Evolutionary conservation across 2,888 invertebrate genomes (phyloP), one percentile per base, ranked within the genome.

Genomic region (Nomada goodeniana): DNA sequence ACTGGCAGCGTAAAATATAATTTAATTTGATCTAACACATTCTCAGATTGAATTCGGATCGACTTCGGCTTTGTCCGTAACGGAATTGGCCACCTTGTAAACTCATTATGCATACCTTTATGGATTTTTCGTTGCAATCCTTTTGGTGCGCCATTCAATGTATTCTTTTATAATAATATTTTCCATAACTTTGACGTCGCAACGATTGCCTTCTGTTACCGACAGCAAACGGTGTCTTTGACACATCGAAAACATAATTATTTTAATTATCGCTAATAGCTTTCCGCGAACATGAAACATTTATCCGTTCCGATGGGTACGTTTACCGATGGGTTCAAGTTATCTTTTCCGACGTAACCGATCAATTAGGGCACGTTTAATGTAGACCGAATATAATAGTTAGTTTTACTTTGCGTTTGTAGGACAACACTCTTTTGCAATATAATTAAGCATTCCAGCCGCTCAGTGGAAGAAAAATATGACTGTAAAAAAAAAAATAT

Each of bases 201-300:
- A 15, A 47, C 50, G 42, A 50, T 50, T 53, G 68, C 57, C 65
- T 64, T 26, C 73, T 75, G 74, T 52, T 65, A 61, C 52, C 64
- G 61, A 29, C 61, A 57, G 50, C 52, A 2, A 67, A 59, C 61
- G n/a, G 67, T 82, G 80, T 80, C 80, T 80, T 80, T 80, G 80
- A 75, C 57, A 60, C 50, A 67, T 72, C 52, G 75, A 67, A 80
- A 82, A 75, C 80, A 71, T 80, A 72, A 82, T 82, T 68, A 82
- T 72, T 67, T 60, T 26, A 26, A 26, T 1, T 26, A 26, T 26
- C 71, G 80, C 71, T 75, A 82, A 80, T 67, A 80, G 68, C 75
- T 67, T 50, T 57, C 29, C 65, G 65, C 7, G 53, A 26, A 29
- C 52, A 20, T 64, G 36, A 79, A 74, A 79, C 70, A 70, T 70